Percentiles rank a stretch among this genome's conserved stretches.
phyloP scores from a whole-genome alignment of 2,113 vertebrate genomes.

The Puffinus mauretanicus region DNA sequence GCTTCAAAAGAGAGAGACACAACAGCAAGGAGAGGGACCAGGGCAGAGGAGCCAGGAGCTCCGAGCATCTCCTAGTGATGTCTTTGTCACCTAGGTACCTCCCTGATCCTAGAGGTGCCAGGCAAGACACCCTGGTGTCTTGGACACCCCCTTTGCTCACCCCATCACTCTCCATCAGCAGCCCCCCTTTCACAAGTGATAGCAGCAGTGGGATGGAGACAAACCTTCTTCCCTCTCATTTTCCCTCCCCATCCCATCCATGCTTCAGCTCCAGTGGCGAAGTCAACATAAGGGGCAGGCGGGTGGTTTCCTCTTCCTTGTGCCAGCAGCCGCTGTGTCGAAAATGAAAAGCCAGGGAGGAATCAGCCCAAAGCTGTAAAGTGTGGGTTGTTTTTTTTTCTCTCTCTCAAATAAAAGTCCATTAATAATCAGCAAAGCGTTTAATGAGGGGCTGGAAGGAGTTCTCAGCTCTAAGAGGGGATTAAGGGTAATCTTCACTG shows the following conservation, averaged over 20 bases:
- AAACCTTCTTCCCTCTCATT: background rate
- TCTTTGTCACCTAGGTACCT: background rate
- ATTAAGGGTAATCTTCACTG: background rate
- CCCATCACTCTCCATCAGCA: background rate
- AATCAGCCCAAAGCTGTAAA: background rate
- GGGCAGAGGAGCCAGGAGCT: background rate
- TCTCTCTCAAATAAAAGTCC: background rate
- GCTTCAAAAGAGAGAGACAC: background rate
- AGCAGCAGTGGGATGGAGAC: background rate
- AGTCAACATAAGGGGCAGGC: background rate
- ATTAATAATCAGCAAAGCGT: constrained; percentile 20
- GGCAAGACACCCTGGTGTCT: background rate
- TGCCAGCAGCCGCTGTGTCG: background rate
- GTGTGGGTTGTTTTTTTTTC: no score
- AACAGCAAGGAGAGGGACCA: background rate
- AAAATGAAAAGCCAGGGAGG: background rate
- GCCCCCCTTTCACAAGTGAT: background rate
- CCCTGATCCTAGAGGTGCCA: background rate
- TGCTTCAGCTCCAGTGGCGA: fast-evolving
- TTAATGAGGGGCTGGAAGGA: constrained; percentile 28
- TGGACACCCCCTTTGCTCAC: background rate
- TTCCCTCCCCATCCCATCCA: background rate
- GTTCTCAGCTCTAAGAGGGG: background rate
- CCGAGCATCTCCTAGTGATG: background rate
- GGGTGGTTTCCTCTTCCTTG: background rate